Conservation (phyloP, 1,140 invertebrate genomes). For the Pogonomyrmex barbatus region DNA sequence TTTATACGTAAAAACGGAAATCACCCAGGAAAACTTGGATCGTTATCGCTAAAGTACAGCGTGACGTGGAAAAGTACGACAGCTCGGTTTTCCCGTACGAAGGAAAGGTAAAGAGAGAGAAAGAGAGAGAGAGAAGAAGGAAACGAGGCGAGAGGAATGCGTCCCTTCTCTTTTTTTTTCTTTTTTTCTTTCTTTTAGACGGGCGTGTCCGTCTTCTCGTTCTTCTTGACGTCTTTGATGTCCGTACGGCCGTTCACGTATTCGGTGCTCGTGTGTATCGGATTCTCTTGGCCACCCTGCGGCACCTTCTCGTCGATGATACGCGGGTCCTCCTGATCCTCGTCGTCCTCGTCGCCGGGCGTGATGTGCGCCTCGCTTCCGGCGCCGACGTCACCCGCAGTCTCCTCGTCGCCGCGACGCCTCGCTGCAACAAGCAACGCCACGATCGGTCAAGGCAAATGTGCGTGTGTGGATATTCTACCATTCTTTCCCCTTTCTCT, state of each 20-base stretch:
- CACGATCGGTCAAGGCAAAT: constrained; percentile 86
- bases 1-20: constrained; percentile 18
- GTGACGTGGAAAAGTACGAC: constrained; percentile 23
- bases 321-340: constrained; percentile 83
- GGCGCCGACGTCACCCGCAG: constrained; percentile 83
- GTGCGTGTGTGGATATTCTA: constrained; percentile 69
- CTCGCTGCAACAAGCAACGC: constrained; percentile 87
- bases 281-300: constrained; percentile 85
- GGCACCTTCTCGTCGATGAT: constrained; percentile 85
- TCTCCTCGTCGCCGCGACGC: constrained; percentile 85
- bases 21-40: constrained; percentile 36
- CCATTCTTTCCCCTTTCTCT: constrained; percentile 51
- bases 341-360: constrained; percentile 84
- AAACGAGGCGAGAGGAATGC: constrained; percentile 25
- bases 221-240: constrained; percentile 83
- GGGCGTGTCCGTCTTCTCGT: constrained; percentile 85
- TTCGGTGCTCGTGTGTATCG: constrained; percentile 84
- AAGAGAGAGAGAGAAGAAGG: neutral
- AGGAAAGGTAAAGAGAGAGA: neutral
- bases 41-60: constrained; percentile 22
- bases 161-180: neutral
- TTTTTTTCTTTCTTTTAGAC: constrained; percentile 77
- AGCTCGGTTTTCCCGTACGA: constrained; percentile 49
- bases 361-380: constrained; percentile 86
- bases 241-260: constrained; percentile 84